phyloP scores from a whole-genome alignment of 2,113 vertebrate species.

The Mola mola region DNA sequence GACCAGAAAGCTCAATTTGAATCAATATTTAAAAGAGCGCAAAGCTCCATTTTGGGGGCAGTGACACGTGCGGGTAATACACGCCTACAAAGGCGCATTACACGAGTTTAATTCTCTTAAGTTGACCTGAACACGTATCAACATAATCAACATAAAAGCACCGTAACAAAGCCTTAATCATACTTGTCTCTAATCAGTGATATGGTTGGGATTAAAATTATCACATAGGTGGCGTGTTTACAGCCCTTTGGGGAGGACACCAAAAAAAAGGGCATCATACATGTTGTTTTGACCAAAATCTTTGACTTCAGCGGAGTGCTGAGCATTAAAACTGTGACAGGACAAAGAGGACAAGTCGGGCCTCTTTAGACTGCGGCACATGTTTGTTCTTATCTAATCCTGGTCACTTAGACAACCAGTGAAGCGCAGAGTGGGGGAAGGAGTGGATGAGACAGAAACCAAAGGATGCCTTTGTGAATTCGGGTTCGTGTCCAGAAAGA shows the following conservation, averaged over 20 bases:
- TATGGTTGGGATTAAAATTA: slow-evolving; percentile 57
- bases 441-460: slow-evolving; percentile 28
- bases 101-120: slow-evolving; percentile 63
- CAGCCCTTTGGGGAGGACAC: slow-evolving; percentile 14
- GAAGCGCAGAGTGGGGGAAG: slow-evolving; percentile 30
- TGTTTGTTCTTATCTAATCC: slow-evolving; percentile 70
- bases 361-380: slow-evolving; percentile 51
- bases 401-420: slow-evolving; percentile 58
- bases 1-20: slow-evolving; percentile 49
- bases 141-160: slow-evolving; percentile 79
- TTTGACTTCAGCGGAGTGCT: slow-evolving; percentile 12
- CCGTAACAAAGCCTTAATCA: slow-evolving; percentile 57
- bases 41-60: slow-evolving; percentile 34
- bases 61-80: slow-evolving; percentile 25
- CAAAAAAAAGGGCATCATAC: slow-evolving; percentile 2
- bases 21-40: slow-evolving; percentile 56
- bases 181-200: slow-evolving; percentile 67
- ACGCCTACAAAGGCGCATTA: slow-evolving; percentile 56
- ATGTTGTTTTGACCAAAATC: background rate
- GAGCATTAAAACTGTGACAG: slow-evolving; percentile 29
- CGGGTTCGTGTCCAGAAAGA: slow-evolving; percentile 62
- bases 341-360: slow-evolving; percentile 36
- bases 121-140: slow-evolving; percentile 60
- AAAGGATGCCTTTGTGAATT: slow-evolving; percentile 72
- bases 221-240: slow-evolving; percentile 52